Conservation (phyloP, 2,113 vertebrate genomes). For the Meleagris gallopavo region DNA sequence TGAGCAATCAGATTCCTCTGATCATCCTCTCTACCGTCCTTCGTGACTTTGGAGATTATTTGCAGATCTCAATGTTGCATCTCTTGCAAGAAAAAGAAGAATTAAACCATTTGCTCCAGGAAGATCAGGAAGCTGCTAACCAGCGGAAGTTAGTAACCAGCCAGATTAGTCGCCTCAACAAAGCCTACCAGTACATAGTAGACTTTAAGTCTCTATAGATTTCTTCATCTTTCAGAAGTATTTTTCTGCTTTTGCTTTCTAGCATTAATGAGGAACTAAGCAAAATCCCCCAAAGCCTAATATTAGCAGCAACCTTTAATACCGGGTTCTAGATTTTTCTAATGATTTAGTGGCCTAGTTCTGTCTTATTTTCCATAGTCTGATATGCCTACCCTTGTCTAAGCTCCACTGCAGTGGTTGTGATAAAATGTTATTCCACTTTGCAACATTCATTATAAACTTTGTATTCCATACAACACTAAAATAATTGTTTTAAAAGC, state of each 20-base stretch:
- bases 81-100: slow-evolving; percentile 79
- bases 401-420: not conserved
- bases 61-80: slow-evolving; percentile 84
- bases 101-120: slow-evolving; percentile 75
- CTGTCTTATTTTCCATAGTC: not conserved
- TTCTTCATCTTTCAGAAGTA: not conserved
- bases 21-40: slow-evolving; percentile 85
- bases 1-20: slow-evolving; percentile 86
- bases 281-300: not conserved
- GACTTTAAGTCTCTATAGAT: slow-evolving; percentile 16
- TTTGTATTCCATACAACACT: not conserved
- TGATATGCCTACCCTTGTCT: not conserved
- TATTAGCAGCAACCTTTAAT: not conserved
- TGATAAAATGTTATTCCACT: not conserved
- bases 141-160: slow-evolving; percentile 75
- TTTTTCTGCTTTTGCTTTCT: not conserved
- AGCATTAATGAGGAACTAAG: not conserved
- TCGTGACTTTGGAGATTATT: slow-evolving; percentile 61
- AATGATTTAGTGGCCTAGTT: not conserved
- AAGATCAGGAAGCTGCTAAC: slow-evolving; percentile 78
- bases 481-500: not conserved
- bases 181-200: slow-evolving; percentile 77
- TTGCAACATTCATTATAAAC: not conserved
- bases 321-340: not conserved
- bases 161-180: slow-evolving; percentile 71